Conservation (phyloP, 2,113 vertebrate genomes). For the Stigmatopora nigra region DNA sequence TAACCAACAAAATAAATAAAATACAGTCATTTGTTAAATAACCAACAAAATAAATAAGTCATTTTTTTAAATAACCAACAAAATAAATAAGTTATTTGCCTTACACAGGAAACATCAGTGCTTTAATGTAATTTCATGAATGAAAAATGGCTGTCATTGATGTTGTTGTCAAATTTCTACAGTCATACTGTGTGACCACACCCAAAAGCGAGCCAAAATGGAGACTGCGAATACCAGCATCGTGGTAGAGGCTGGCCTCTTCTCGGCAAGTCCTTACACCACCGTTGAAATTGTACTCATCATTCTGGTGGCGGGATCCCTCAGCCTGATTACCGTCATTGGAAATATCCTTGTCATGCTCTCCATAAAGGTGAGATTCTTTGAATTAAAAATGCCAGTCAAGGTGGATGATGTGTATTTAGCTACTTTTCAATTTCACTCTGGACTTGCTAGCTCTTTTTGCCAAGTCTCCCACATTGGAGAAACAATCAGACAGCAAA, state of each 20-base stretch:
- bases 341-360: constrained; percentile 97
- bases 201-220: constrained; percentile 46
- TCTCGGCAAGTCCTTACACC: constrained; percentile 73
- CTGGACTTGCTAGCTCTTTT: constrained; percentile 5
- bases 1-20: no score
- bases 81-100: no score
- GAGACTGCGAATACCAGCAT: constrained; percentile 37
- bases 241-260: constrained; percentile 4
- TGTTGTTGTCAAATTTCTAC: background rate
- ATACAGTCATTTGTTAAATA: no score
- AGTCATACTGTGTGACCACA: constrained; percentile 15
- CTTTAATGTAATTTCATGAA: no score
- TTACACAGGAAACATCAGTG: no score
- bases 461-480: constrained; percentile 7
- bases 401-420: background rate
- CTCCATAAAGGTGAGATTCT: constrained; percentile 85
- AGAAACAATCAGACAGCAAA: constrained; percentile 17
- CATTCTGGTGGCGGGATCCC: constrained; percentile 81
- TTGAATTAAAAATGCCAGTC: background rate
- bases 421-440: background rate
- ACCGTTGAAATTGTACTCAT: constrained; percentile 84
- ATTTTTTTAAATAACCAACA: no score
- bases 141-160: no score
- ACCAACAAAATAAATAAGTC: no score
- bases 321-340: constrained; percentile 89